Evolutionary conservation across 2,888 invertebrate species (phyloP), one percentile per base, ranked within the genome.

Genomic region (Polylopha cassiicola): DNA sequence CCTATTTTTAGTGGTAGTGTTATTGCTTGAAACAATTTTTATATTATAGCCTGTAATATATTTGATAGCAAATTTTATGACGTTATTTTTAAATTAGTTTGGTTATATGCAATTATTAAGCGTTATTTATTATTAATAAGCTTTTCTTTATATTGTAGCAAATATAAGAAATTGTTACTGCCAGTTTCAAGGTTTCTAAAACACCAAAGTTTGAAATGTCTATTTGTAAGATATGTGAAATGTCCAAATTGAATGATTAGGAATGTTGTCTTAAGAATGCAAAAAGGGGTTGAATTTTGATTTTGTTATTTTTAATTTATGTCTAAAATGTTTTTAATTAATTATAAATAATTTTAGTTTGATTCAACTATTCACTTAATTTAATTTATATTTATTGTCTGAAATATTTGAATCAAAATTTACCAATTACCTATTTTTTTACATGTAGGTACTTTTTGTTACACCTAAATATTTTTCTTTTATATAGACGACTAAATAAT

Each of bases 181-280:
- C 81, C 82, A 82, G 76, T 73, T 73, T 69, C 62, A 71, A 73
- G 76, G 74, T 76, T 74, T 72, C 66, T 72, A 73, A 66, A 64
- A 79, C 79, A 78, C 79, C 79, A 77, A 76, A 53, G 57, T 61
- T 49, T 59, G 62, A 50, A 54, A 61, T 58, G 67, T 47, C 51
- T 66, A 67, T 58, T 50, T 63, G 66, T 55, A 54, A 58, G 51
- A 45, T 50, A 33, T 44, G 54, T 58, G 53, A 53, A 60, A 47
- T 73, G 72, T 73, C 68, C 66, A 65, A 54, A 50, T 42, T 39
- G 36, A 41, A 41, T 41, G 39, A 41, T 16, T 20, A 24, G 22
- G 34, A 34, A 36, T 36, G 22, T 32, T n/a, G n/a, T n/a, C n/a
- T n/a, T n/a, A n/a, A n/a, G n/a, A n/a, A n/a, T n/a, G n/a, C n/a